Base-by-base conservation (phyloP, 1,140 invertebrate genomes). In the Chymomyza costata region DNA sequence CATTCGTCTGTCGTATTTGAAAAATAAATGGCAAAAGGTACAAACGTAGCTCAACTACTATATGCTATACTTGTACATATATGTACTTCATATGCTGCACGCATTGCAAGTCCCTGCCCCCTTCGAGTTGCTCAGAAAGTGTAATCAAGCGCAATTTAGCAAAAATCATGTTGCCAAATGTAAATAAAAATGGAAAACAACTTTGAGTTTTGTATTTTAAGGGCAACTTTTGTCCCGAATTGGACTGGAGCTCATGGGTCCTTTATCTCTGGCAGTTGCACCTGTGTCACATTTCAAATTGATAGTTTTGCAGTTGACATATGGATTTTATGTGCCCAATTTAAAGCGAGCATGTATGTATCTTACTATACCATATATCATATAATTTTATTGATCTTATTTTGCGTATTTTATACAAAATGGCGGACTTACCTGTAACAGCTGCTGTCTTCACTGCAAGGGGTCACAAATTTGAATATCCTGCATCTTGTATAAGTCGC, bases 161-260 rank as follows among this genome's bases (percentile, higher is more conserved):
- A 67, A 80, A 78, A 80, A 67, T 80, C 71, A 80, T 80, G 71
- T 73, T 80, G 39, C 62, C 51, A 63, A n/a, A n/a, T n/a, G n/a
- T n/a, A n/a, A 78, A 78, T 78, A 78, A 78, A 80, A 78, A 67
- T 38, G 44, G 57, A 38, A 70, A 62, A 38, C 46, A 53, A 35
- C 48, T 38, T 32, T 16, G 31, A 17, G 14, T n/a, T n/a, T n/a
- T n/a, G n/a, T n/a, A 21, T 16, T 19, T 53, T 34, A 25, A 34
- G 25, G 32, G 52, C 46, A 34, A 43, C 14, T 50, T 44, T 44
- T 31, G 30, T 25, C 25, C 48, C 39, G 16, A 19, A 14, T 46
- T 32, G 39, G n/a, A 25, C 18, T 34, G 2, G n/a, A n/a, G n/a
- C n/a, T n/a, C n/a, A n/a, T n/a, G n/a, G n/a, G n/a, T n/a, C n/a